phyloP scores from a whole-genome alignment of 2,113 vertebrate species.

The Corvus cornix region DNA sequence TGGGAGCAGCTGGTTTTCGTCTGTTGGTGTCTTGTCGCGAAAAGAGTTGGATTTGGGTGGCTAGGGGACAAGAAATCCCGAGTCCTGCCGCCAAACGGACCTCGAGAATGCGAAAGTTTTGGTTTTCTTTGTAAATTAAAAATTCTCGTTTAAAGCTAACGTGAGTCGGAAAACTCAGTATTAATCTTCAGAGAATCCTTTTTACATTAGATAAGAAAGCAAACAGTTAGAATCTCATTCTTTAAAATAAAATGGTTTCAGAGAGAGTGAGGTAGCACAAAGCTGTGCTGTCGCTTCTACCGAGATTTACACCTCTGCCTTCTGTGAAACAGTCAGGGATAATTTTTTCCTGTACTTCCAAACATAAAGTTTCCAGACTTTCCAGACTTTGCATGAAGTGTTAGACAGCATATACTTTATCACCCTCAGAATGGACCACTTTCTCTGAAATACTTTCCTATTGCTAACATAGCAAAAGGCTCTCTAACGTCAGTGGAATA shows the following conservation, averaged over 20 bases:
- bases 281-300: fast-evolving
- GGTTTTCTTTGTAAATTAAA: constrained; percentile 18
- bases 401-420: background rate
- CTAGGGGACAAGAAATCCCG: background rate
- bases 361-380: background rate
- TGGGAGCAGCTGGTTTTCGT: background rate
- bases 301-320: background rate
- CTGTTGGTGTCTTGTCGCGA: fast-evolving
- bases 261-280: background rate
- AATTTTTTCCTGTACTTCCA: background rate
- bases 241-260: background rate
- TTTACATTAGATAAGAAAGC: background rate
- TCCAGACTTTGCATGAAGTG: background rate
- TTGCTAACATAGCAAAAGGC: background rate
- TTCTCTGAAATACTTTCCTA: background rate
- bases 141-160: background rate
- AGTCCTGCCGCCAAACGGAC: background rate
- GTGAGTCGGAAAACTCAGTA: background rate
- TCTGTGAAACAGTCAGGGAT: background rate
- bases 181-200: background rate
- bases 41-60: background rate
- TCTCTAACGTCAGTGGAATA: background rate
- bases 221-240: background rate
- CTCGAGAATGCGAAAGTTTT: background rate
- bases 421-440: background rate